Percentiles rank a stretch among this genome's conserved stretches.
Evolutionary conservation across 2,113 vertebrate species (phyloP).

Genomic region (Colistium nudipinnis): DNA sequence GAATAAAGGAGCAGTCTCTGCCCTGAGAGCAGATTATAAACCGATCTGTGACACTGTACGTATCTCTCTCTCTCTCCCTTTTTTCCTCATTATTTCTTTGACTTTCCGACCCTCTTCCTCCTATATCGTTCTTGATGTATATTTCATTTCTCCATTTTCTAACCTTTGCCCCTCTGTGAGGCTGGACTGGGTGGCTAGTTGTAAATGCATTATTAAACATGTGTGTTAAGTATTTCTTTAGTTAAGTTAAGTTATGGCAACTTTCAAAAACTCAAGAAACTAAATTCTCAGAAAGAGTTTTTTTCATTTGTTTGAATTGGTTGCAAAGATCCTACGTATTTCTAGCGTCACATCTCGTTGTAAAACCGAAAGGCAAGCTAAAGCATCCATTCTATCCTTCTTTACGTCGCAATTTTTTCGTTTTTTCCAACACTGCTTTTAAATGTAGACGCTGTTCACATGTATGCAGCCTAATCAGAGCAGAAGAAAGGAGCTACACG

Average conservation of each 20-base stretch:
- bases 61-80: conserved; percentile 17
- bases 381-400: conserved; percentile 17
- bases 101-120: background rate
- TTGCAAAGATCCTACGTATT: background rate
- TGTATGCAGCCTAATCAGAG: conserved; percentile 36
- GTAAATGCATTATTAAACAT: background rate
- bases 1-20: conserved; percentile 65
- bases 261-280: too few species aligned
- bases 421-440: conserved; percentile 33
- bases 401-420: conserved; percentile 33
- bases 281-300: too few species aligned
- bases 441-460: conserved; percentile 20
- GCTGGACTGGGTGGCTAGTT: background rate
- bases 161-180: background rate
- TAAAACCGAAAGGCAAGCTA: conserved; percentile 6
- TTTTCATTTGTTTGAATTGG: too few species aligned
- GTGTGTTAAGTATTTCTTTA: background rate
- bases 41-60: conserved; percentile 29
- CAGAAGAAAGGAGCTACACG: conserved; percentile 50
- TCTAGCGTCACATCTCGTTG: background rate
- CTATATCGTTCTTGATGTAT: background rate
- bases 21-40: conserved; percentile 60
- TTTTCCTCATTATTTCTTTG: conserved; percentile 34
- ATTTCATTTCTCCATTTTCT: conserved; percentile 16
- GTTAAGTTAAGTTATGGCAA: too few species aligned